phyloP scores from a whole-genome alignment of 2,888 invertebrate species.

The Protodeltote pygarga region DNA sequence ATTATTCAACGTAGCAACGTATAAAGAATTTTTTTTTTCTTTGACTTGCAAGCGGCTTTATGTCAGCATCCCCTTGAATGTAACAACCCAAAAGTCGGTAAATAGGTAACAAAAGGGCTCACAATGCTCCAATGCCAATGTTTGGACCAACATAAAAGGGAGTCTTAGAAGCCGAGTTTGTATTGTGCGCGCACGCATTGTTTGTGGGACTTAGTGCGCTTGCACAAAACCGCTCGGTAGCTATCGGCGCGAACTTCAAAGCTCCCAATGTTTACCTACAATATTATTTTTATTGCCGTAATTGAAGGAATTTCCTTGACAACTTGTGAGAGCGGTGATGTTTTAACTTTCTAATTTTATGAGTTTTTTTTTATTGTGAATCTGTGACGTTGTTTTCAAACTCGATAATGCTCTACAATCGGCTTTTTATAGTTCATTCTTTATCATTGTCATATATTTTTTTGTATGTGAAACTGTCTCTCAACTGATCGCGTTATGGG shows the following conservation, averaged over 20 bases:
- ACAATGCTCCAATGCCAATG: slow-evolving; percentile 84
- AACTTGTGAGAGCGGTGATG: slow-evolving; percentile 59
- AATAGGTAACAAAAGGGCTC: slow-evolving; percentile 78
- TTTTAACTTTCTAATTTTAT: slow-evolving; percentile 75
- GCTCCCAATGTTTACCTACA: slow-evolving; percentile 76
- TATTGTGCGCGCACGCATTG: slow-evolving; percentile 77
- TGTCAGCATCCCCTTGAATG: slow-evolving; percentile 69
- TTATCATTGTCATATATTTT: slow-evolving; percentile 5
- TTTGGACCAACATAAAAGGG: slow-evolving; percentile 82
- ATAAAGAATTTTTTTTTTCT: slow-evolving; percentile 70
- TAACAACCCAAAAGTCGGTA: slow-evolving; percentile 84
- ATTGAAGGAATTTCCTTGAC: slow-evolving; percentile 71
- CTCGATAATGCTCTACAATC: slow-evolving; percentile 33
- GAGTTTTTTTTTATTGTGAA: slow-evolving; percentile 19
- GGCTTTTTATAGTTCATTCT: slow-evolving; percentile 27
- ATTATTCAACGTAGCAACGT: slow-evolving; percentile 59
- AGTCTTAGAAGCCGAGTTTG: slow-evolving; percentile 72
- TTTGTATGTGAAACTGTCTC: background rate
- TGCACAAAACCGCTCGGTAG: slow-evolving; percentile 86
- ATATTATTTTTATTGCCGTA: slow-evolving; percentile 85
- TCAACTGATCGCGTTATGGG: background rate
- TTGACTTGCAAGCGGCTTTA: slow-evolving; percentile 54
- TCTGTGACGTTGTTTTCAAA: slow-evolving; percentile 38
- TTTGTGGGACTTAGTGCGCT: slow-evolving; percentile 62
- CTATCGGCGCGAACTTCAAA: slow-evolving; percentile 75